A percentile compares a stretch with the other conserved stretches of the same genome.
Conservation (phyloP, 2,113 vertebrate genomes). For the Cyphomyrus discorhynchus region DNA sequence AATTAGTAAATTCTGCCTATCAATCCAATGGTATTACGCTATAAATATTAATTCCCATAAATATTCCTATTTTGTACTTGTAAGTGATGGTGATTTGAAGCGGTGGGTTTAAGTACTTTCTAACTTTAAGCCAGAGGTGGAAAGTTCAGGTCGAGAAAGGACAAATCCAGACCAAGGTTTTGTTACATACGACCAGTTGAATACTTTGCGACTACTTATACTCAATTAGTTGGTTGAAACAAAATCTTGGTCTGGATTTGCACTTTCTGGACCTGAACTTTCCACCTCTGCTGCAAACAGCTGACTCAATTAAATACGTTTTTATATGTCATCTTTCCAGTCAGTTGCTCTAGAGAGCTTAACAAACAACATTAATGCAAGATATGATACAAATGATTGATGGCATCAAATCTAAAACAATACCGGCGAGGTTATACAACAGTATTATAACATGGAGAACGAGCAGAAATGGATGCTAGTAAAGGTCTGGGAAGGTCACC, state of each 20-base stretch:
- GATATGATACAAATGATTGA: not conserved
- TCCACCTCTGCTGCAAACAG: not conserved
- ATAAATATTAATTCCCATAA: not conserved
- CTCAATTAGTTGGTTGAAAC: not conserved
- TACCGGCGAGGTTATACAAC: not conserved
- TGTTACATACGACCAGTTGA: not conserved
- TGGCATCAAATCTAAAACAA: not conserved
- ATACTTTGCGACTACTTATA: not conserved
- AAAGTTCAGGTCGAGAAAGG: not conserved
- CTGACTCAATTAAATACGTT: not conserved
- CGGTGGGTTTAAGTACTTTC: not conserved
- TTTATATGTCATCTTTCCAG: not conserved
- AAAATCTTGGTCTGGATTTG: not conserved
- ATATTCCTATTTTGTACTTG: not conserved
- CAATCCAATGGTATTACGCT: not conserved
- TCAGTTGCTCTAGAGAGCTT: not conserved
- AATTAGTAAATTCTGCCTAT: not conserved
- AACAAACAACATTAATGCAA: not conserved
- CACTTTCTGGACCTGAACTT: not conserved
- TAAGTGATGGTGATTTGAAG: not conserved
- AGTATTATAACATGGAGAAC: not conserved
- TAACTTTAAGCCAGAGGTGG: not conserved
- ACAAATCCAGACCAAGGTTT: not conserved
- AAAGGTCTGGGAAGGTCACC: conserved; percentile 26
- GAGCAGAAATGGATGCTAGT: not conserved